Evolutionary conservation across 2,113 vertebrate species (phyloP).

Genomic region (Oenanthe melanoleuca): DNA sequence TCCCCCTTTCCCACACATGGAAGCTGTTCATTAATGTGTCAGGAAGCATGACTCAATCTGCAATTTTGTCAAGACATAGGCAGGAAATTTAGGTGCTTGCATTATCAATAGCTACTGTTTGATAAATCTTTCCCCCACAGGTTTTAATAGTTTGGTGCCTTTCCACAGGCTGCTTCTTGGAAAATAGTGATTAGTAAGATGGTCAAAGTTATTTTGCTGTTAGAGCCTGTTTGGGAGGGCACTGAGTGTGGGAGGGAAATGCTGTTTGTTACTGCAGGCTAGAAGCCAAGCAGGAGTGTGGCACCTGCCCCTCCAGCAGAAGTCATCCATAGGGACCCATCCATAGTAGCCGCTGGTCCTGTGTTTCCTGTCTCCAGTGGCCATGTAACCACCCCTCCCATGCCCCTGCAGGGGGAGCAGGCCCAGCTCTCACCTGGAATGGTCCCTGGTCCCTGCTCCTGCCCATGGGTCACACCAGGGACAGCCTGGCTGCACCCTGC

Average conservation of each 20-base stretch:
- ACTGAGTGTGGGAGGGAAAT: not conserved
- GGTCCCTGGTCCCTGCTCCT: not conserved
- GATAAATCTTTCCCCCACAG: not conserved
- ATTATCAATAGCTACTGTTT: slow-evolving; percentile 4
- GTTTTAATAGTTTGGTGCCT: not conserved
- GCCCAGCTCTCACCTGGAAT: not conserved
- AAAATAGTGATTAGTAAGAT: not conserved
- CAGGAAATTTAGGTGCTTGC: slow-evolving; percentile 47
- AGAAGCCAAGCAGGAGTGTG: not conserved
- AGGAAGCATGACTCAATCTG: slow-evolving; percentile 48
- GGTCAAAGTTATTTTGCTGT: not conserved
- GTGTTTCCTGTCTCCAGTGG: not conserved
- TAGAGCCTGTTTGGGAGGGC: not conserved
- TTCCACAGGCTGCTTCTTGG: not conserved
- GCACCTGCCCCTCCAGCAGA: not conserved
- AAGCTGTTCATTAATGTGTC: slow-evolving; percentile 30
- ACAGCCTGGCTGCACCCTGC: not conserved
- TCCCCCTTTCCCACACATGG: not conserved
- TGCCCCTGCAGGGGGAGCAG: not conserved
- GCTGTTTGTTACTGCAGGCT: not conserved
- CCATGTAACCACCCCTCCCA: not conserved
- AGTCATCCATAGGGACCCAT: not conserved
- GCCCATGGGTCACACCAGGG: accelerated
- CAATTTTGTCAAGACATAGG: slow-evolving; percentile 14
- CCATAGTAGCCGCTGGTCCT: not conserved